These are phyloP conservation scores for Melitaea cinxia DNA, from an alignment of 1,140 invertebrate species.

Conservation along the genomic window DNA sequence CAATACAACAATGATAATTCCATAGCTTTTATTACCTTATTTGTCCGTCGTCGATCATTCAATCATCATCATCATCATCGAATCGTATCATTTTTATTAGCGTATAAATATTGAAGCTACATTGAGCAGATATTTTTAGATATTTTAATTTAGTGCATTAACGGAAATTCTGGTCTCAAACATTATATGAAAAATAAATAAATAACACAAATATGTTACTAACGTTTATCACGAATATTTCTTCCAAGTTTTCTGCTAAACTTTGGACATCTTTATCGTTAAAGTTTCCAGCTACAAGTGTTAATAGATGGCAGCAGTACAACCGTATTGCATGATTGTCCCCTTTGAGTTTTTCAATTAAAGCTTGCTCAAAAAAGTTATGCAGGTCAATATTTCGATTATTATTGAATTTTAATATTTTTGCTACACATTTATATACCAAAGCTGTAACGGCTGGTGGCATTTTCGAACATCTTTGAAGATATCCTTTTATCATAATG, in stretches of 20 bases:
- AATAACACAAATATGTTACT: constrained; percentile 19
- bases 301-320: constrained; percentile 66
- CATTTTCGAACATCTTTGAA: constrained; percentile 54
- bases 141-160: no score
- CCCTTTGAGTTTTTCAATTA: constrained; percentile 52
- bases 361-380: constrained; percentile 41
- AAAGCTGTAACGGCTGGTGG: constrained; percentile 57
- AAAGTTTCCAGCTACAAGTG: constrained; percentile 37
- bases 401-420: constrained; percentile 50
- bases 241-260: constrained; percentile 42
- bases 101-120: no score
- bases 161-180: no score
- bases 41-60: no score
- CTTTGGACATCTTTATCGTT: constrained; percentile 44
- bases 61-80: no score
- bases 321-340: constrained; percentile 58
- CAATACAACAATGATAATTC: no score
- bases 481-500: constrained; percentile 69
- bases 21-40: no score
- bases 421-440: constrained; percentile 62
- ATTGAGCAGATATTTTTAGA: no score
- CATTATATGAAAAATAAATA: not conserved
- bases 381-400: constrained; percentile 42
- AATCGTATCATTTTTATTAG: no score
- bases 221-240: constrained; percentile 63